A percentile compares a stretch with the other conserved stretches of the same genome.
phyloP scores from a whole-genome alignment of 2,113 vertebrate genomes.

The Saguinus midas region DNA sequence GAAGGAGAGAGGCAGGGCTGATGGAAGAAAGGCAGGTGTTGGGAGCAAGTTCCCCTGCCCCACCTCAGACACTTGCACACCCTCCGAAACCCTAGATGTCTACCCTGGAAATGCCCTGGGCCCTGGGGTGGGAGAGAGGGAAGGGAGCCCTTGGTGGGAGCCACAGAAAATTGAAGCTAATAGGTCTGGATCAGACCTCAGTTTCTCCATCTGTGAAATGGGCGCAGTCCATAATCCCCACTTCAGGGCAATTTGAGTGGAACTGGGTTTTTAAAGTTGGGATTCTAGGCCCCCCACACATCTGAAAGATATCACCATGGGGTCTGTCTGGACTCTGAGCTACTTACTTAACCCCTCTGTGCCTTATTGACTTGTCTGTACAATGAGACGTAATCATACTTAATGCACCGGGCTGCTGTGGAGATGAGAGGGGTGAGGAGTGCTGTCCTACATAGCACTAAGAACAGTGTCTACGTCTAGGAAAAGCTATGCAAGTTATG shows the following conservation, averaged over 20 bases:
- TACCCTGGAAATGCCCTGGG: background rate
- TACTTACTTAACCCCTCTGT: background rate
- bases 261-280: background rate
- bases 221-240: background rate
- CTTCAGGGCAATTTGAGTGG: background rate
- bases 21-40: background rate
- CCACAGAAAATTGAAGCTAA: background rate
- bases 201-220: background rate
- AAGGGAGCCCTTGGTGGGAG: background rate
- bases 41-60: background rate
- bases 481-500: background rate
- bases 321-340: background rate
- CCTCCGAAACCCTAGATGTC: background rate
- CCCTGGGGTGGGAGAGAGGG: background rate
- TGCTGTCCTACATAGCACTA: fast-evolving
- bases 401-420: background rate
- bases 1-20: fast-evolving
- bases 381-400: background rate
- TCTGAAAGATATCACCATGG: background rate
- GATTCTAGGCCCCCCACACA: background rate
- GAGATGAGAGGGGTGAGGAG: no score
- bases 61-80: no score
- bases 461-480: background rate
- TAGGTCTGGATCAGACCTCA: background rate
- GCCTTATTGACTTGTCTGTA: background rate